Evolutionary conservation across 2,888 invertebrate species (phyloP).

Genomic region (Epirrhoe tristata): DNA sequence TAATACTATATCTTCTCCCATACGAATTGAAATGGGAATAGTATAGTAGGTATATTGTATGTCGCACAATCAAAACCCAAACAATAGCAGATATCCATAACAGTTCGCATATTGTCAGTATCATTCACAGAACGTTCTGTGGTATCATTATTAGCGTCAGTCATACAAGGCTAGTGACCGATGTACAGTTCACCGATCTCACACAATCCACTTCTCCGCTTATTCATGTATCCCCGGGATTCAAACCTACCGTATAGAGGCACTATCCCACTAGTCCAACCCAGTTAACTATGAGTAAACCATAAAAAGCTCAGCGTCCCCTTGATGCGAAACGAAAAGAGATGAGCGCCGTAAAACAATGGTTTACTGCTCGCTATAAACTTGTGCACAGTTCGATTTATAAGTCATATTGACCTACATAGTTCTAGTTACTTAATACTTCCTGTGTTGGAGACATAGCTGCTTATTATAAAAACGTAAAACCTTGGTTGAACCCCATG

Average conservation of each 20-base stretch:
- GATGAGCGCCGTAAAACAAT: conserved; percentile 31
- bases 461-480: too few relatives aligned
- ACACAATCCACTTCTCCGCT: too few relatives aligned
- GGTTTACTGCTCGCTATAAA: conserved; percentile 25
- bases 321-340: conserved; percentile 24
- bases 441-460: too few relatives aligned
- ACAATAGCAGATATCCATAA: background rate
- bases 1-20: too few relatives aligned
- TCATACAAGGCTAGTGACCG: too few relatives aligned
- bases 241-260: conserved; percentile 17
- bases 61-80: background rate
- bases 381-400: conserved; percentile 20
- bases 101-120: background rate
- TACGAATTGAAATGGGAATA: too few relatives aligned
- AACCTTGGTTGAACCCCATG: too few relatives aligned
- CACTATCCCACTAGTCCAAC: too few relatives aligned
- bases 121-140: too few relatives aligned
- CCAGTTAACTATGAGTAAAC: background rate
- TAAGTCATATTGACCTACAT: conserved; percentile 18
- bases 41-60: background rate
- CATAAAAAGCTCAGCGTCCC: conserved; percentile 11
- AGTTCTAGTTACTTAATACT: background rate
- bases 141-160: too few relatives aligned
- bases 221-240: too few relatives aligned
- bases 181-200: too few relatives aligned